Base-by-base conservation (phyloP, 2,113 vertebrate species). In the Diadophis punctatus region DNA sequence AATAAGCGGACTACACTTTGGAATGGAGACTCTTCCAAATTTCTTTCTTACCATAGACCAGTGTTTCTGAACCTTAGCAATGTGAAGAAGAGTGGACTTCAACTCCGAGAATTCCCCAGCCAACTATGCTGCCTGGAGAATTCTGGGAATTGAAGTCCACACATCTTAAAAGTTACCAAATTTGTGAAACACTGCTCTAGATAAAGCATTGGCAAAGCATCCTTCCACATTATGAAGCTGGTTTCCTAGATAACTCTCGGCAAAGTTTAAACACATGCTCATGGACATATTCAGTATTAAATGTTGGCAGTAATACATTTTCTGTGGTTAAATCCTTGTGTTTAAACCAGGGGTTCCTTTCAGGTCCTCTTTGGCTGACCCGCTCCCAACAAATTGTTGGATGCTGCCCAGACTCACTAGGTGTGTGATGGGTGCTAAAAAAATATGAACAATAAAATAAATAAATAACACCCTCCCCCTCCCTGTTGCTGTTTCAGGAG, bases 381-480 rank as follows among this genome's bases (percentile, higher is more conserved):
- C 4, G 0, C 68, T 20, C 30, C 48, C 63, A 1, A 0, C 27
- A 88, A 68, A 68, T n/a, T 68, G 4, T 6, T n/a, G 63, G n/a
- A 16, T n/a, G 63, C 4, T 68, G 11, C 63, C 30, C 63, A n/a
- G 30, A 2, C 60, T 68, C 27, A 68, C 30, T 0, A 6, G 16
- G 30, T n/a, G 30, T 5, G 2, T 16, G 30, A n/a, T 16, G 63
- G 63, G 30, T n/a, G 63, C 30, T 68, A 16, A 16, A 68, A 68
- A n/a, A n/a, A 68, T 63, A 12, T 68, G 4, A 68, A 16, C 4
- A 68, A n/a, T 16, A 16, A 68, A 68, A 68, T 68, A 68, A 68
- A 68, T 14, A n/a, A 63, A 14, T 63, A n/a, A 68, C 8, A 68
- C 90, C 1, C n/a, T n/a, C n/a, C n/a, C 93, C 92, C 93, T 93